These are phyloP conservation scores for Oryzias celebensis DNA, from an alignment of 2,113 vertebrate species.

Conservation along the genomic window DNA sequence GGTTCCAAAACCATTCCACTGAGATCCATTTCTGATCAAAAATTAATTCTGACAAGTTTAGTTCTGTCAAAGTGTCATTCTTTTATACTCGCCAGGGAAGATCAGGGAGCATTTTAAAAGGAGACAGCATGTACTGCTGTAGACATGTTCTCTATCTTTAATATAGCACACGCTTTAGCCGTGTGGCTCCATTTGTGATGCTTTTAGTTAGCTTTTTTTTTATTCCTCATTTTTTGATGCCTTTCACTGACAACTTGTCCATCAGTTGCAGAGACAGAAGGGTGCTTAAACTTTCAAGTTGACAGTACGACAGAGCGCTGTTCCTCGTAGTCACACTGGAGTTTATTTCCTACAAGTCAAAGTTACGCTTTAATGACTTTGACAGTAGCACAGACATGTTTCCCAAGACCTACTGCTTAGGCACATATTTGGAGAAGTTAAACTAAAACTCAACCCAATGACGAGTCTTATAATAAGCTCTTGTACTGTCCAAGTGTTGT, in stretches of 20 bases:
- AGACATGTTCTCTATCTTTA: conserved; percentile 7
- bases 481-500: background rate
- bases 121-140: background rate
- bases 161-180: background rate
- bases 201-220: conserved; percentile 10
- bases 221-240: conserved; percentile 15
- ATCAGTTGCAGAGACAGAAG: conserved; percentile 26
- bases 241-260: conserved; percentile 36
- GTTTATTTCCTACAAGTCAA: conserved; percentile 18
- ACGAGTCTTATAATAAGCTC: no score
- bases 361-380: background rate
- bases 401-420: conserved; percentile 1
- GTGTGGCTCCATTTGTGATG: background rate
- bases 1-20: conserved; percentile 31
- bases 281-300: conserved; percentile 37
- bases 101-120: conserved; percentile 11
- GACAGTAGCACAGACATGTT: conserved; percentile 4
- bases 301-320: conserved; percentile 20
- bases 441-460: no score
- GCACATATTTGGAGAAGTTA: no score
- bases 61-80: conserved; percentile 44
- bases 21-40: conserved; percentile 25
- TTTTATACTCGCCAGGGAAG: conserved; percentile 22
- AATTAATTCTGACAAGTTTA: conserved; percentile 33
- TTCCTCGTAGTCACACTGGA: conserved; percentile 26